These are phyloP conservation scores for Macrochelys suwanniensis DNA, from an alignment of 2,797 vertebrate genomes.

Conservation along the genomic window DNA sequence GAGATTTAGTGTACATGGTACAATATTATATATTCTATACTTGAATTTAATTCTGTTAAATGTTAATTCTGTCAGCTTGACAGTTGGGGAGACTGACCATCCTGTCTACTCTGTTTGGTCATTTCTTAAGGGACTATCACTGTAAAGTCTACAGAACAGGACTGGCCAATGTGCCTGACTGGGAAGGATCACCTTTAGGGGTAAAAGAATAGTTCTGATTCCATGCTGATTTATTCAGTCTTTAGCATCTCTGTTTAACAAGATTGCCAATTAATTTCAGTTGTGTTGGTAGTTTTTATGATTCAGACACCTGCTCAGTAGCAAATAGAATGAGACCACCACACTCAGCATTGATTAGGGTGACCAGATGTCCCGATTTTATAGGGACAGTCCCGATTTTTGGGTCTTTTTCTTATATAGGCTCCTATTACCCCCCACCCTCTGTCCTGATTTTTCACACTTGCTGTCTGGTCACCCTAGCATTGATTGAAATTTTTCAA, in stretches of 20 bases:
- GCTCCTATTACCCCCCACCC: too few species aligned
- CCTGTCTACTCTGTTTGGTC: too few species aligned
- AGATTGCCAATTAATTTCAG: not conserved
- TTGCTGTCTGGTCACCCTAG: too few species aligned
- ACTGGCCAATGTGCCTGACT: not conserved
- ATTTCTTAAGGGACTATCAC: not conserved
- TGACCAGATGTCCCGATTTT: too few species aligned
- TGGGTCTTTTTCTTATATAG: too few species aligned
- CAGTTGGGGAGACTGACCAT: not conserved
- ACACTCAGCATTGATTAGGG: not conserved
- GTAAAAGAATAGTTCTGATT: not conserved
- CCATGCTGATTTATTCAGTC: not conserved
- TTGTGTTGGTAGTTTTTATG: not conserved
- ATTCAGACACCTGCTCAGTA: not conserved
- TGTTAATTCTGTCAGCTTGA: too few species aligned
- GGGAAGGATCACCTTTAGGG: not conserved
- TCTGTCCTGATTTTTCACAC: too few species aligned
- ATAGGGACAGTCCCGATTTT: too few species aligned
- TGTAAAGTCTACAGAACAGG: not conserved
- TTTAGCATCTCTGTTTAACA: not conserved
- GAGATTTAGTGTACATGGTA: not conserved
- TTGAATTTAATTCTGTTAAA: not conserved
- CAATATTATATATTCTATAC: not conserved
- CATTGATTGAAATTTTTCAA: too few species aligned
- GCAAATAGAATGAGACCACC: not conserved